Conservation (phyloP, 2,113 vertebrate species). For the Eptesicus fuscus region DNA sequence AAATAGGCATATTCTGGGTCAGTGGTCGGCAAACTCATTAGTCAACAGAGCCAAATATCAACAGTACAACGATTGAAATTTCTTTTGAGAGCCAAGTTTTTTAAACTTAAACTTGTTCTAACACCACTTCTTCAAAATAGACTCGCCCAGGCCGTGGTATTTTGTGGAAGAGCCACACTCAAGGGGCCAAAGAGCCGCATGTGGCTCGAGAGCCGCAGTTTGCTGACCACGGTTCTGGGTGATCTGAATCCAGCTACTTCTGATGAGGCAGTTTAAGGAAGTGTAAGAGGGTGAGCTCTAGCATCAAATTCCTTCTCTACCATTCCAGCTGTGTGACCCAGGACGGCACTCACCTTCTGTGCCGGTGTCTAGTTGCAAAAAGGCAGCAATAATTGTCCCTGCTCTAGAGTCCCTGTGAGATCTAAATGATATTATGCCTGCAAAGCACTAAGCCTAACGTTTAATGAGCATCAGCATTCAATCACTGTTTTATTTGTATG, state of each 20-base stretch:
- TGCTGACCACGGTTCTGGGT: not conserved
- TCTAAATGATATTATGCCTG: not conserved
- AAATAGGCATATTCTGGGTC: not conserved
- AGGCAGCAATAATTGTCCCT: accelerated
- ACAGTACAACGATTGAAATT: no score
- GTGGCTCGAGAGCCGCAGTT: no score
- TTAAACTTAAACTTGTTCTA: no score
- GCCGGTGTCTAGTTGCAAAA: not conserved
- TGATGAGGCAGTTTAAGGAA: not conserved
- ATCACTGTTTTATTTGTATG: not conserved
- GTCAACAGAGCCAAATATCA: no score
- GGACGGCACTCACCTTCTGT: not conserved
- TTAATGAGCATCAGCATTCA: not conserved
- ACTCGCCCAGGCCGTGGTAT: no score
- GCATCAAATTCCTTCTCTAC: accelerated
- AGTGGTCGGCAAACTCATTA: no score
- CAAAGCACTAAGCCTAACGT: not conserved
- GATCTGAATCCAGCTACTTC: not conserved
- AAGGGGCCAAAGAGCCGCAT: no score
- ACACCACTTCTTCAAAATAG: no score
- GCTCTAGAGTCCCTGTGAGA: not conserved
- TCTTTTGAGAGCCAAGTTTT: no score
- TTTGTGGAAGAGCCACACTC: no score
- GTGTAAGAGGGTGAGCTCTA: not conserved
- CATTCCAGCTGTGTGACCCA: not conserved